Evolutionary conservation across 2,888 invertebrate genomes (phyloP).

Genomic region (Chloroclysta siterata): DNA sequence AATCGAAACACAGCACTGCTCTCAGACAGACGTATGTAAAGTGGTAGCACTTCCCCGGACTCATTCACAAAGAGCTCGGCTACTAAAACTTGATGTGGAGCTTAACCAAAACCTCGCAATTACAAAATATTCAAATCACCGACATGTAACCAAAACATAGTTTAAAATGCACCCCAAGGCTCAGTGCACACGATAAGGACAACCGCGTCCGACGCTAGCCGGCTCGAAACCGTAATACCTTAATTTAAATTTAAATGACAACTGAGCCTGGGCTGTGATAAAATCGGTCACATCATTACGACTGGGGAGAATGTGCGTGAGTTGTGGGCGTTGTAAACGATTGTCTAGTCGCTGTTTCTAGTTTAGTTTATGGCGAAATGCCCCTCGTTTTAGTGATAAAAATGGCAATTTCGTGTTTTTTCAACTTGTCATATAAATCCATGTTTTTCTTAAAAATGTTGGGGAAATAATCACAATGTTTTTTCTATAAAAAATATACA

Average conservation of each 20-base stretch:
- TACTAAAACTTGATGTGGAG: background rate
- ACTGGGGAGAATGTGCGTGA: conserved; percentile 23
- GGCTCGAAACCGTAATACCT: conserved; percentile 66
- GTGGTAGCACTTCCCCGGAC: no score
- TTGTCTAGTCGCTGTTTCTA: conserved; percentile 16
- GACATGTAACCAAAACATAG: conserved; percentile 42
- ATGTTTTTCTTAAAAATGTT: no score
- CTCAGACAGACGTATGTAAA: no score
- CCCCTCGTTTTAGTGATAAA: conserved; percentile 12
- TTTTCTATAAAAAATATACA: no score
- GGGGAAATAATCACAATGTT: no score
- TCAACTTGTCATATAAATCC: background rate
- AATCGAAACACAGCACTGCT: no score
- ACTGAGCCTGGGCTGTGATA: conserved; percentile 65
- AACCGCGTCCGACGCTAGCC: conserved; percentile 55
- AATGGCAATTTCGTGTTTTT: background rate
- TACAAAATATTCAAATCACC: conserved; percentile 22
- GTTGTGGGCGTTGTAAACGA: conserved; percentile 25
- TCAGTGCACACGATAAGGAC: conserved; percentile 54
- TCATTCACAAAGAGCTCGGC: no score
- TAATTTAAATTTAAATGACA: conserved; percentile 84
- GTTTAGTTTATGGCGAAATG: conserved; percentile 19
- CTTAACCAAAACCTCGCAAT: conserved; percentile 2
- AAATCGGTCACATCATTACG: conserved; percentile 62
- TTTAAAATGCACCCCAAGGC: conserved; percentile 61